Evolutionary conservation across 2,888 invertebrate species (phyloP).

Genomic region (Chalcis sispes): DNA sequence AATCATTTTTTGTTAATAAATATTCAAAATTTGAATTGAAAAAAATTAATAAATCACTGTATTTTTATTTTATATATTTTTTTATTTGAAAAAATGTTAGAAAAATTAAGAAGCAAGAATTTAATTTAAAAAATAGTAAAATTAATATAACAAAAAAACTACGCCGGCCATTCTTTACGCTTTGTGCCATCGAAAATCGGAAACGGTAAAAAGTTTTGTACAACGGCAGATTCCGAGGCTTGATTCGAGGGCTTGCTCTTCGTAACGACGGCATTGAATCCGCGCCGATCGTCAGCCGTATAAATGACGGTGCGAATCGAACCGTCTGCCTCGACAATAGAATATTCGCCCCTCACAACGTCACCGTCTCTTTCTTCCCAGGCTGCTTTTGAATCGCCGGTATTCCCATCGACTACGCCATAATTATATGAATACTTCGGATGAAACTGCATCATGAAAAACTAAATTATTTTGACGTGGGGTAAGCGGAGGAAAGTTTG

Average conservation of each 20-base stretch:
- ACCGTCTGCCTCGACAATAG: constrained; percentile 70
- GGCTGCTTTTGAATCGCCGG: constrained; percentile 70
- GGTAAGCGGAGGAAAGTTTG: constrained; percentile 19
- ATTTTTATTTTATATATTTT: no score
- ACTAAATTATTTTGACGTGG: neutral
- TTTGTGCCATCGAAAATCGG: constrained; percentile 27
- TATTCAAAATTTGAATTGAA: no score
- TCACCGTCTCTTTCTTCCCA: constrained; percentile 71
- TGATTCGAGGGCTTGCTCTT: constrained; percentile 59
- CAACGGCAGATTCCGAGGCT: constrained; percentile 57
- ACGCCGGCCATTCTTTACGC: constrained; percentile 4
- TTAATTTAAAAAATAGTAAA: neutral
- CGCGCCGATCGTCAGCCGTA: constrained; percentile 68
- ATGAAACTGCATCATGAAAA: constrained; percentile 52
- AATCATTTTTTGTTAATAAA: no score
- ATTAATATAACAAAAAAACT: neutral
- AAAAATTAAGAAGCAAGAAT: no score
- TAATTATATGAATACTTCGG: constrained; percentile 71
- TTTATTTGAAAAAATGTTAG: no score
- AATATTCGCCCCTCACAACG: constrained; percentile 69
- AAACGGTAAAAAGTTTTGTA: constrained; percentile 58
- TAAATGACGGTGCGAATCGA: constrained; percentile 69
- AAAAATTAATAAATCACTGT: no score
- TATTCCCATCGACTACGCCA: constrained; percentile 69
- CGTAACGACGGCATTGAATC: constrained; percentile 70